Conservation (phyloP, 2,797 vertebrate species). For the Sebastes aleutianus region DNA sequence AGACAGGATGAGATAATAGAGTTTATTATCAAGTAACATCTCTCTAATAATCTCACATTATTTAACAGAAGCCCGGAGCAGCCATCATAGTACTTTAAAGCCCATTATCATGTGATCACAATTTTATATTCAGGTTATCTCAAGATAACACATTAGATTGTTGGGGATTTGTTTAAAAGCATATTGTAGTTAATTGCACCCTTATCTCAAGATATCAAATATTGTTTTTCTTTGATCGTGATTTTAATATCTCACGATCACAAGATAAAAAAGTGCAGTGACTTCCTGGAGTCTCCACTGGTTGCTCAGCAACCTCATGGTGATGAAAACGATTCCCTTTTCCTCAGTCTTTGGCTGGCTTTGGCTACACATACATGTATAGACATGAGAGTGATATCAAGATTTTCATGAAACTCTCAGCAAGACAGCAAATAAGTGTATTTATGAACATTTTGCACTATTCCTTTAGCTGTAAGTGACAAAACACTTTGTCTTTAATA, state of each 20-base stretch:
- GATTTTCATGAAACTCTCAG: background rate
- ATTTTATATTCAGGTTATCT: background rate
- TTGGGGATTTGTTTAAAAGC: background rate
- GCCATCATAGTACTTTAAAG: background rate
- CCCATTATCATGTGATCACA: constrained; percentile 1
- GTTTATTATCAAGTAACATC: constrained; percentile 10
- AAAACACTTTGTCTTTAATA: background rate
- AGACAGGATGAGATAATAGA: constrained; percentile 19
- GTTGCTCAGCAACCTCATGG: background rate
- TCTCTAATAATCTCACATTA: background rate
- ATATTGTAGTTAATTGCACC: constrained; percentile 7
- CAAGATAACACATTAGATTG: constrained; percentile 5
- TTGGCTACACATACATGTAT: background rate
- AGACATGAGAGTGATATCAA: background rate
- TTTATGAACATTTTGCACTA: background rate
- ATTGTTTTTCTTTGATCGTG: constrained; percentile 3
- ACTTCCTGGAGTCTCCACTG: background rate
- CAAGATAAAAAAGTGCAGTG: background rate
- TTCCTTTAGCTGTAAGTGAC: background rate
- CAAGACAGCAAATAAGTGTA: background rate
- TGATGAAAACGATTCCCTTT: background rate
- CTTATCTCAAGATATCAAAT: constrained; percentile 29
- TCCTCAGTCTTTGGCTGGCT: background rate
- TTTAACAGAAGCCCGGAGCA: background rate
- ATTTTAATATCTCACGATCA: constrained; percentile 29